Percentiles rank a stretch among this genome's conserved stretches.
Conservation (phyloP, 2,888 invertebrate genomes). For the Tupiocoris notatus region DNA sequence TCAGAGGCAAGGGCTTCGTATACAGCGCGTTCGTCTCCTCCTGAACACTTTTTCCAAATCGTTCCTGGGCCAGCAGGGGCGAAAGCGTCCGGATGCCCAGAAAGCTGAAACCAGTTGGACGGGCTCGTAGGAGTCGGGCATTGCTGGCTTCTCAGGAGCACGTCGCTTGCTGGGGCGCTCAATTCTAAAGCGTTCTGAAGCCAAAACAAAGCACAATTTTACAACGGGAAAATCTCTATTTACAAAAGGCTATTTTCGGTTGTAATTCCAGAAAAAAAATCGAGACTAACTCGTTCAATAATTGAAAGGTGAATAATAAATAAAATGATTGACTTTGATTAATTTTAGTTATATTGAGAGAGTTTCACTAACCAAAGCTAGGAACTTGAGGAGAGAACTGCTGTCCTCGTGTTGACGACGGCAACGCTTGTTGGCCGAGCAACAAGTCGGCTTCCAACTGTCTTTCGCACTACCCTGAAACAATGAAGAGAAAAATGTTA, state of each 20-base stretch:
- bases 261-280: too few relatives aligned
- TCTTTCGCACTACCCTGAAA: slow-evolving; percentile 44
- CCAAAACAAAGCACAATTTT: too few relatives aligned
- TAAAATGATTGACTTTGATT: not conserved
- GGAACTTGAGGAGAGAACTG: slow-evolving; percentile 65
- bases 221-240: too few relatives aligned
- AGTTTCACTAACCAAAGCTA: slow-evolving; percentile 56
- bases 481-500: too few relatives aligned
- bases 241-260: too few relatives aligned
- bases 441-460: slow-evolving; percentile 45
- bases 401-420: slow-evolving; percentile 53
- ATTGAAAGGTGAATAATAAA: too few relatives aligned
- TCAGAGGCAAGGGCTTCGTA: slow-evolving; percentile 80
- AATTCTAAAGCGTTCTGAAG: slow-evolving; percentile 87
- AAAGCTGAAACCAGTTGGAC: slow-evolving; percentile 78
- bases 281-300: too few relatives aligned
- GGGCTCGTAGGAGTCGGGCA: slow-evolving; percentile 49
- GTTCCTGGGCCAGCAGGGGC: slow-evolving; percentile 91
- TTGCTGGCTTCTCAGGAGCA: slow-evolving; percentile 60
- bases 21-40: slow-evolving; percentile 71
- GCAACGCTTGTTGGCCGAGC: slow-evolving; percentile 37
- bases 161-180: slow-evolving; percentile 85
- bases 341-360: not conserved
- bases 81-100: slow-evolving; percentile 89
- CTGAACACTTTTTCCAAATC: slow-evolving; percentile 84